Evolutionary conservation across 64 coral and sea anemone genomes (phyloP), one percentile per base, ranked within the genome.

Genomic region (Astreopora myriophthalma): DNA sequence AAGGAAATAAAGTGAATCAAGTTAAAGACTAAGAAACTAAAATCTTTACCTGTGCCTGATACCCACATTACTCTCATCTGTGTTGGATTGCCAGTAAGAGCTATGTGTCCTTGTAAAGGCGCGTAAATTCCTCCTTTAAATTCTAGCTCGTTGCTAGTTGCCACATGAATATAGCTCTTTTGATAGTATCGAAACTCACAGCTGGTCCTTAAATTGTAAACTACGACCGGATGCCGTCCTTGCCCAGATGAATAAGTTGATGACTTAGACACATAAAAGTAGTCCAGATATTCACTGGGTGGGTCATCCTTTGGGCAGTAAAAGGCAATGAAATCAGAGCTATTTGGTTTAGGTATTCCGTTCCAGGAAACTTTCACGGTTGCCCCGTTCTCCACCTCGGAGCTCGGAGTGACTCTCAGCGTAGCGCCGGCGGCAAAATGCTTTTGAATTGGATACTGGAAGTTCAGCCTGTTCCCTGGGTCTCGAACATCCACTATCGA

Each of bases 11-110:
- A 11, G 13, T 20, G 17, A 58, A 58, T 20, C 3, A 89, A 30
- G 33, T 4, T 22, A 67, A 79, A 64, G 7, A 29, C 6, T 22
- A 2, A 58, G 55, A 34, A 6, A 28, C 1, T 14, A 66, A 42
- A 52, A 85, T 19, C 34, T 26, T 75, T 76, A 90, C 90, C 91
- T 96, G 95, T 90, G 22, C 95, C 92, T 12, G 95, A 98, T 2
- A 82, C 72, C 95, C 95, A 98, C 92, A 94, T 98, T 22, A 98
- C 81, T 92, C 84, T 82, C 92, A 98, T 98, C 40, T 98, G 69
- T 23, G 87, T 84, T 4, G 95, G 95, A 60, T 94, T 66, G 3
- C 92, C 95, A 61, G 95, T 98, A 20, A 98, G 69, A 33, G 95
- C 87, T 19, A 98, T 68, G 74, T 94, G 95, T 13, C 92, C 83